Evolutionary conservation across 2,888 invertebrate species (phyloP), one percentile per base, ranked within the genome.

Genomic region (Hybos culiciformis): DNA sequence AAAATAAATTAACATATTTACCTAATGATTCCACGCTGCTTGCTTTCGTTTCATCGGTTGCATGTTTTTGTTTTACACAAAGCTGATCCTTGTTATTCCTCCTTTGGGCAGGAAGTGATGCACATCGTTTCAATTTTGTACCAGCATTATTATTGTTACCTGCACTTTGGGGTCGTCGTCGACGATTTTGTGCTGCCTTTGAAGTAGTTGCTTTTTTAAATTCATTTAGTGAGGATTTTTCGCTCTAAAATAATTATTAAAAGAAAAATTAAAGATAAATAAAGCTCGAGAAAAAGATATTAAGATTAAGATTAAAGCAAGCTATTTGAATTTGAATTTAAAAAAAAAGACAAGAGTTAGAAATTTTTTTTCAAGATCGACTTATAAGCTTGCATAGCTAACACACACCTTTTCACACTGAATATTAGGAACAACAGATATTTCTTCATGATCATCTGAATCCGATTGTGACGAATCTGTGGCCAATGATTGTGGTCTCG

Each of bases 401-500:
- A n/a, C n/a, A n/a, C n/a, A n/a, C n/a, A n/a, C n/a, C n/a, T n/a
- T n/a, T n/a, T n/a, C n/a, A n/a, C n/a, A n/a, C n/a, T n/a, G n/a
- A n/a, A 26, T 7, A 26, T 29, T 29, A n/a, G 29, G 12, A 6
- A 29, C 29, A 29, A 29, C 29, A n/a, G n/a, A 12, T 3, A 12
- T 2, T 20, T 14, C 12, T 3, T 1, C 4, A 49, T 56, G 52
- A 29, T 61, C 58, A 54, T 70, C 63, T 43, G 70, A 56, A 57
- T 67, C 62, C 49, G 67, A 55, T 34, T 59, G 61, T 42, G 58
- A 59, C 41, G 56, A 56, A 42, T 62, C 62, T 23, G 59, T 54
- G 39, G 61, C 62, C 36, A 67, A 62, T 36, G 57, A 60, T 48
- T 71, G 71, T 1, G 81, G 81, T 32, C 80, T 70, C 3, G 81